These are phyloP conservation scores for Hyposoter dolosus DNA, from an alignment of 2,888 invertebrate species.

Conservation along the genomic window DNA sequence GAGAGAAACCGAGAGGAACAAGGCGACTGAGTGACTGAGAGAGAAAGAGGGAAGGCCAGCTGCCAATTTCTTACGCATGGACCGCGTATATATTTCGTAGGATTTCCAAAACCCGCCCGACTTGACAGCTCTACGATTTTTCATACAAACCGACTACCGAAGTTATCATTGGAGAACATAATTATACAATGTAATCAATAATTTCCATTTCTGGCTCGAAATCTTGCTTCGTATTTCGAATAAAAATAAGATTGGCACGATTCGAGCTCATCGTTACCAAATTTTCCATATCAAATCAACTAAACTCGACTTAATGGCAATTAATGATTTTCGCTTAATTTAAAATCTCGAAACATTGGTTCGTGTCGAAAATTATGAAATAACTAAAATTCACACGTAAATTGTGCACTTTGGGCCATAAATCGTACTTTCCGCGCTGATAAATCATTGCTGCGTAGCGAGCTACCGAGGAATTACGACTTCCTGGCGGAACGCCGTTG, in stretches of 20 bases:
- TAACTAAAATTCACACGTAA: constrained; percentile 13
- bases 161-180: not conserved
- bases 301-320: too few species aligned
- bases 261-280: not conserved
- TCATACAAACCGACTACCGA: not conserved
- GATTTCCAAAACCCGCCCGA: not conserved
- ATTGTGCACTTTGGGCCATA: not conserved
- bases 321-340: not conserved
- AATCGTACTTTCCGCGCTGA: constrained; percentile 60
- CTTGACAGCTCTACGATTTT: not conserved
- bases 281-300: too few species aligned
- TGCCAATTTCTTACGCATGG: constrained; percentile 64
- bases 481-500: constrained; percentile 58
- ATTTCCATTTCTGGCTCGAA: not conserved
- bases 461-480: constrained; percentile 67
- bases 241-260: not conserved
- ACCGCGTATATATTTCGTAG: constrained; percentile 33
- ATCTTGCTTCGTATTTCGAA: too few species aligned
- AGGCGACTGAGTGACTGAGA: not conserved
- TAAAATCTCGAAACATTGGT: not conserved
- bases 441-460: constrained; percentile 67
- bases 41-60: constrained; percentile 61
- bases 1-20: not conserved
- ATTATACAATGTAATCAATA: not conserved
- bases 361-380: constrained; percentile 2